phyloP scores from a whole-genome alignment of 1,140 invertebrate genomes.

The Brachionus plicatilis region DNA sequence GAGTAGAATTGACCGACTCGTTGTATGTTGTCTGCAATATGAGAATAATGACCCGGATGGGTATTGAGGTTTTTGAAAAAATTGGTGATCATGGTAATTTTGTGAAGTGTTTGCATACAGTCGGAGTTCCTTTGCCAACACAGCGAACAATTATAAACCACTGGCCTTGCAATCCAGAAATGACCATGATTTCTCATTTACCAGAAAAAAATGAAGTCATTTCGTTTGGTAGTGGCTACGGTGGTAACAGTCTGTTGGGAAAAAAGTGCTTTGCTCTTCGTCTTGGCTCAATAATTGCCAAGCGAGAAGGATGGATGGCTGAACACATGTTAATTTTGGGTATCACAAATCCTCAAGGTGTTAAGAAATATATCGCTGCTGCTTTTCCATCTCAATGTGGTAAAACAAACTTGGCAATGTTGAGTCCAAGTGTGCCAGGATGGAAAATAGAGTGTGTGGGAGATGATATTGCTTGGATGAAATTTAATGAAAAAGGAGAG shows the following conservation, averaged over 20 bases:
- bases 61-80: slow-evolving; percentile 57
- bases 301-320: slow-evolving; percentile 91
- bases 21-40: slow-evolving; percentile 95
- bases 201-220: slow-evolving; percentile 75
- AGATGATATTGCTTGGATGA: slow-evolving; percentile 70
- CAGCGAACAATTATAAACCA: slow-evolving; percentile 59
- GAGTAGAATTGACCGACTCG: slow-evolving; percentile 92
- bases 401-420: slow-evolving; percentile 97
- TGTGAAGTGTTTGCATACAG: slow-evolving; percentile 79
- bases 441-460: slow-evolving; percentile 68
- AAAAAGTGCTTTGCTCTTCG: slow-evolving; percentile 98
- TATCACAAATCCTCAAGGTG: slow-evolving; percentile 80
- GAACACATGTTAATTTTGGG: slow-evolving; percentile 96
- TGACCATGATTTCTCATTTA: slow-evolving; percentile 58
- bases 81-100: slow-evolving; percentile 49
- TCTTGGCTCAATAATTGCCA: slow-evolving; percentile 87
- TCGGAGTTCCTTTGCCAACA: slow-evolving; percentile 68
- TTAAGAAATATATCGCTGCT: slow-evolving; percentile 85
- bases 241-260: slow-evolving; percentile 84
- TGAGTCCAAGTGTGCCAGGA: slow-evolving; percentile 81
- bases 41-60: slow-evolving; percentile 96
- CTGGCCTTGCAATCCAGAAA: slow-evolving; percentile 95
- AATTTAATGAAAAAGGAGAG: slow-evolving; percentile 80
- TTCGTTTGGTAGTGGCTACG: slow-evolving; percentile 91
- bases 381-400: slow-evolving; percentile 97